Evolutionary conservation across 2,888 invertebrate genomes (phyloP).

Genomic region (Cheilosia pagana): DNA sequence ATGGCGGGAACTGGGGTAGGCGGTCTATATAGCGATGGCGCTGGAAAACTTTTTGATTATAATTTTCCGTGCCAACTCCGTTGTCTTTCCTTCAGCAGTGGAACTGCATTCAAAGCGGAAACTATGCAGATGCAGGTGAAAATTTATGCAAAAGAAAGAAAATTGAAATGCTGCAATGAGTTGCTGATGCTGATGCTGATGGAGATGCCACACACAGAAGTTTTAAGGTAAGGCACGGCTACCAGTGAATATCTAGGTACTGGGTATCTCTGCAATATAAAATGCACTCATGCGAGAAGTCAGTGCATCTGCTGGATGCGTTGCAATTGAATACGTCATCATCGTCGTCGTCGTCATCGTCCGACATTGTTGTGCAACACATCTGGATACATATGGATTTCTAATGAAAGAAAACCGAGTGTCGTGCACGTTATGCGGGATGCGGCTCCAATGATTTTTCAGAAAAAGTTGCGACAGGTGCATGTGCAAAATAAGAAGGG

Average conservation of each 20-base stretch:
- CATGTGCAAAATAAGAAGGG: background rate
- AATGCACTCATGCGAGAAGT: slow-evolving; percentile 30
- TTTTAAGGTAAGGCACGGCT: background rate
- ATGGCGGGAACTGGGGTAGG: background rate
- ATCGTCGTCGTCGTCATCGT: slow-evolving; percentile 7
- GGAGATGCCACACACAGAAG: slow-evolving; percentile 54
- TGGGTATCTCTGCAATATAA: slow-evolving; percentile 12
- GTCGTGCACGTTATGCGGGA: background rate
- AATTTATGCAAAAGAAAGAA: slow-evolving; percentile 55
- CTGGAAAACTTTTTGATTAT: slow-evolving; percentile 71
- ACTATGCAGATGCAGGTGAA: slow-evolving; percentile 71
- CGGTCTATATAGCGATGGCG: background rate
- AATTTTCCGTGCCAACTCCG: slow-evolving; percentile 73
- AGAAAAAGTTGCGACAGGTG: background rate
- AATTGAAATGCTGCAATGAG: slow-evolving; percentile 69
- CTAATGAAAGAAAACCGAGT: slow-evolving; percentile 27
- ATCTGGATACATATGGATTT: slow-evolving; percentile 25
- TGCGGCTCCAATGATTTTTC: background rate
- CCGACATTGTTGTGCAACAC: slow-evolving; percentile 30
- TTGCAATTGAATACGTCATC: slow-evolving; percentile 21
- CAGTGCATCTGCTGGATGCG: slow-evolving; percentile 28
- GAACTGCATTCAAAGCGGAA: slow-evolving; percentile 68
- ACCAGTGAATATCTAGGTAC: background rate
- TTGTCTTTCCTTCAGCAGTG: slow-evolving; percentile 65
- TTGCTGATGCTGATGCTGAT: slow-evolving; percentile 47